These are phyloP conservation scores for Hoplodrina ambigua DNA, from an alignment of 2,888 invertebrate species.

Conservation along the genomic window DNA sequence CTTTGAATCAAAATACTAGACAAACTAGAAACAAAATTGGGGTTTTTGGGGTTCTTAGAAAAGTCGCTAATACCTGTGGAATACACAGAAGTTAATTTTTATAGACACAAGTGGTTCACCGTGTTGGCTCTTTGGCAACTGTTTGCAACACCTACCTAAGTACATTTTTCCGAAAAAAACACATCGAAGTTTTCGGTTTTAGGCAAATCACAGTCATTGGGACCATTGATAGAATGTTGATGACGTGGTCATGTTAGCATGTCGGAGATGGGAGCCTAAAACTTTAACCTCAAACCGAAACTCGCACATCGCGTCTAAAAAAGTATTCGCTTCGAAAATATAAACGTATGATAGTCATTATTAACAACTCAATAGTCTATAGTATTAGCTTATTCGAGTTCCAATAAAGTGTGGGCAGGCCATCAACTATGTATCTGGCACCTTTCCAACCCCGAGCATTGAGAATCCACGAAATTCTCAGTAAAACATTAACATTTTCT, in stretches of 20 bases:
- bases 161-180: background rate
- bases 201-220: too few species aligned
- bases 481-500: slow-evolving; percentile 28
- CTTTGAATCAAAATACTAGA: slow-evolving; percentile 14
- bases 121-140: background rate
- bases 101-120: background rate
- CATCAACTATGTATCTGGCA: slow-evolving; percentile 25
- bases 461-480: slow-evolving; percentile 30
- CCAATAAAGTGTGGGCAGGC: slow-evolving; percentile 26
- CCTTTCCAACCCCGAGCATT: slow-evolving; percentile 8
- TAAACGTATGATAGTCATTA: too few species aligned
- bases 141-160: too few species aligned
- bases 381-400: slow-evolving; percentile 8
- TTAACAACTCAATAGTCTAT: background rate
- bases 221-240: too few species aligned
- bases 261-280: too few species aligned
- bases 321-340: too few species aligned
- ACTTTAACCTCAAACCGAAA: too few species aligned
- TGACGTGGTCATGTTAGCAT: too few species aligned
- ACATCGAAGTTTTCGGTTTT: background rate
- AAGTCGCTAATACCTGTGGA: background rate
- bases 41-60: slow-evolving; percentile 11
- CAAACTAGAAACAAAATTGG: background rate
- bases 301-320: too few species aligned
- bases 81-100: slow-evolving; percentile 7